phyloP scores from a whole-genome alignment of 2,888 invertebrate genomes.

The Leptopilina myrica region DNA sequence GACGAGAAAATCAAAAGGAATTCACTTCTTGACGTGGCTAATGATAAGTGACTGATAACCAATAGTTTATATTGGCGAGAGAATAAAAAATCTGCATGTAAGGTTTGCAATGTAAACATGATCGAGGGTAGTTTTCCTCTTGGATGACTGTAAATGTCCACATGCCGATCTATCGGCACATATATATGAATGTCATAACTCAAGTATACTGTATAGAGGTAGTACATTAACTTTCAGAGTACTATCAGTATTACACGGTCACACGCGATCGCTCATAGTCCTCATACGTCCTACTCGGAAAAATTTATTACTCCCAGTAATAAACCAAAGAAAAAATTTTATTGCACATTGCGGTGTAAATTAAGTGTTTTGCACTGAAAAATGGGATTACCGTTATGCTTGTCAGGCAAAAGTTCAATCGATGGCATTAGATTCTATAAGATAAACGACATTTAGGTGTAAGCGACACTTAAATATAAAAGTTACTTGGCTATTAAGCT shows the following conservation, averaged over 20 bases:
- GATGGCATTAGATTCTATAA: conserved; percentile 23
- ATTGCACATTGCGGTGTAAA: conserved; percentile 33
- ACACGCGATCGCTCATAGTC: conserved; percentile 28
- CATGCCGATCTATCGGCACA: conserved; percentile 44
- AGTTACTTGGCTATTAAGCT: no score
- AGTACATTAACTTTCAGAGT: conserved; percentile 14
- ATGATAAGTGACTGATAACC: conserved; percentile 65
- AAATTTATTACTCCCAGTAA: conserved; percentile 29
- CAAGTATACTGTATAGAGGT: conserved; percentile 27
- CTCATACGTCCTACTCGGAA: conserved; percentile 10
- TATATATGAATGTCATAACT: conserved; percentile 55
- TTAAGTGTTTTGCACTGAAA: background rate
- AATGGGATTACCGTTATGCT: conserved; percentile 12
- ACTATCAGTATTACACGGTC: conserved; percentile 30
- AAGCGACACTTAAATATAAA: conserved; percentile 3
- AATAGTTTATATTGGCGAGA: conserved; percentile 44
- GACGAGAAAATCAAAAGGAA: conserved; percentile 55
- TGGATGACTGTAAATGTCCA: conserved; percentile 49
- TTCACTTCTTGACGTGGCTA: conserved; percentile 50
- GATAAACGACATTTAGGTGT: conserved; percentile 24
- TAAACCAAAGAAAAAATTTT: conserved; percentile 9
- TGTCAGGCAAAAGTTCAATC: conserved; percentile 27
- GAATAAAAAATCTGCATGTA: conserved; percentile 41
- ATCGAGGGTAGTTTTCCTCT: conserved; percentile 36
- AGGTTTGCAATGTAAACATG: conserved; percentile 42